phyloP scores from a whole-genome alignment of 2,888 invertebrate genomes.

The Microchrysa polita region DNA sequence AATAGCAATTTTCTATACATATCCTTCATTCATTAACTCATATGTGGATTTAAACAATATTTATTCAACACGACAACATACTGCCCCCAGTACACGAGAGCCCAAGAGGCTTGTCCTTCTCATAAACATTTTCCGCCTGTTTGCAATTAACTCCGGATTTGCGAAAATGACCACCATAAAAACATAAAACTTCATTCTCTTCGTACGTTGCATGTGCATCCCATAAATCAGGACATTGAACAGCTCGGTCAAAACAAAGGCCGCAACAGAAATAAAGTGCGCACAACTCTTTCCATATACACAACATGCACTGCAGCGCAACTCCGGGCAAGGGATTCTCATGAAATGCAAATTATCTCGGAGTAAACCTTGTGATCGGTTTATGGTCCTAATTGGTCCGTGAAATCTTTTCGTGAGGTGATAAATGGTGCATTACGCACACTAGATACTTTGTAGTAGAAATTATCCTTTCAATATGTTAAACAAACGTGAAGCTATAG shows the following conservation, averaged over 20 bases:
- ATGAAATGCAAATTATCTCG: slow-evolving; percentile 45
- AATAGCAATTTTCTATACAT: no score
- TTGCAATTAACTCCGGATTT: slow-evolving; percentile 35
- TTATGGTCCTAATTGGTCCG: slow-evolving; percentile 44
- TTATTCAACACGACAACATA: no score
- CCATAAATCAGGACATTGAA: slow-evolving; percentile 17
- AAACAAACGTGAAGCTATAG: neutral
- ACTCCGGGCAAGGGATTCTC: slow-evolving; percentile 36
- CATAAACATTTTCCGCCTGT: slow-evolving; percentile 2
- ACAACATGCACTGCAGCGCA: no score
- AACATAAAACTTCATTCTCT: slow-evolving; percentile 8
- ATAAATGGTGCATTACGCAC: slow-evolving; percentile 38
- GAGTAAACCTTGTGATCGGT: slow-evolving; percentile 38
- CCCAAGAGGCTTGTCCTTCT: neutral
- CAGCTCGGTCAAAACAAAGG: slow-evolving; percentile 14
- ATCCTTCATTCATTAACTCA: no score
- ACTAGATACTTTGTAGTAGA: neutral
- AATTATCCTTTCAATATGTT: neutral
- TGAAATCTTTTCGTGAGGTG: slow-evolving; percentile 43
- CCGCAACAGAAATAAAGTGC: neutral
- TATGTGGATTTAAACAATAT: no score
- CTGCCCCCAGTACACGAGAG: neutral
- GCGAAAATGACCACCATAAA: slow-evolving; percentile 29
- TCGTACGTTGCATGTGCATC: neutral
- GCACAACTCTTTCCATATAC: slow-evolving; percentile 14